Evolutionary conservation across 2,113 vertebrate species (phyloP), one percentile per base, ranked within the genome.

Genomic region (Okapia johnstoni): DNA sequence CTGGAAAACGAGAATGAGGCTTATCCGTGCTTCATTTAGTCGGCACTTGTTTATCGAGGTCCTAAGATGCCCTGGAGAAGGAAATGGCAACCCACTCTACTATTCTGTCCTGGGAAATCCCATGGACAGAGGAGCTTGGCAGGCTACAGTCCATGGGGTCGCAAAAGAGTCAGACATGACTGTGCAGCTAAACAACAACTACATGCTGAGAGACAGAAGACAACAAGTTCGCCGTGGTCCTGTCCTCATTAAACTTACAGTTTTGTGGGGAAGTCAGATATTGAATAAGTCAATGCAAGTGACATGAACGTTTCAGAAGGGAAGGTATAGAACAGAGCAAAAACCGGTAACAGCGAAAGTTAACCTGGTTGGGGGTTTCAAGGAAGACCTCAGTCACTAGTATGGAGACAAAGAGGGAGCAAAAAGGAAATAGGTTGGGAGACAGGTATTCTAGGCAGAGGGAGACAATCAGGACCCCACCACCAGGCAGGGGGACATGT

Each of bases 181-280:
- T 26, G 70, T 43, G 36, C 36, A 76, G 36, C 36, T 43, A 25
- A 76, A 26, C 70, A 40, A 12, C 70, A 43, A 7, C 55, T 33
- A 0, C 2, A 30, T 36, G n/a, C 66, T n/a, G 10, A 63, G 33
- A 79, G 40, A 58, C 11, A 17, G 2, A 3, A 43, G 36, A 48
- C 2, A 2, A 40, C 1, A 19, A 28, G 61, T 5, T 55, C 14
- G 2, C 1, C 1, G 1, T 63, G 80, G 12, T 26, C 23, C 30
- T 2, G 0, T 16, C 60, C 19, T 25, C 21, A 14, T 46, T 30
- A 33, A 30, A 23, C 46, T 61, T 36, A 6, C 12, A 46, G 46
- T 43, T 81, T 63, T 50, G 19, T n/a, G 15, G 15, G 57, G 50
- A 28, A 26, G 92, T 54, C 12, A 66, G 10, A 1, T 54, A 6